Evolutionary conservation across 1,140 invertebrate genomes (phyloP), one percentile per base, ranked within the genome.

Genomic region (Vanessa tameamea): DNA sequence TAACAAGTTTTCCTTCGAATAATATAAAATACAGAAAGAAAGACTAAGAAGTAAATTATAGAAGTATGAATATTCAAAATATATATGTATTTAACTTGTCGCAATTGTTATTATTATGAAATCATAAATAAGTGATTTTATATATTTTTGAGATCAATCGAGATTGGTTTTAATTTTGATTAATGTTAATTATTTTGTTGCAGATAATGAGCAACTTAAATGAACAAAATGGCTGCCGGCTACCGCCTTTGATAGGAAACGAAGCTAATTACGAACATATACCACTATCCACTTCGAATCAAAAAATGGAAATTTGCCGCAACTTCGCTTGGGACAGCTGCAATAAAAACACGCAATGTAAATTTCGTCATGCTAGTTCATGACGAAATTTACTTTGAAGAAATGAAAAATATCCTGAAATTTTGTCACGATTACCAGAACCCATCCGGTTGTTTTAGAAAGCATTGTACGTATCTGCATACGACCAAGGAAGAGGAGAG

Each of bases 401-500:
- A 75, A 63, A 86, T 89, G 86, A 88, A 88, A 83, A 81, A 80
- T 12, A 82, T 82, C 23, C 50, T 91, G 16, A 83, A 80, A 61
- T 91, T 91, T 53, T 91, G 89, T 66, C 87, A 87, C 71, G 85
- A 91, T 61, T 84, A 78, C 70, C 89, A 91, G 73, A 91, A 91
- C 66, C 76, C 77, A 47, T 65, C 75, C 31, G 84, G 82, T 23
- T 91, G 87, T 69, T 73, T 55, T 5, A 76, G 87, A 16, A 78
- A 82, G 67, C 79, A 80, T 69, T 91, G 89, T 64, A 87, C 81
- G 0, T 91, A 84, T 65, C 72, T 91, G 13, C 89, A 91, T 64
- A 70, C 84, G 8, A 82, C 78, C 4, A 83, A 81, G 65, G 86
- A 88, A 26, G 87, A 91, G 61, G 78, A 91, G 59, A 82, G 71